A percentile compares a stretch with the other conserved stretches of the same genome.
These are phyloP conservation scores for Eublepharis macularius DNA, from an alignment of 2,113 vertebrate species.

Conservation along the genomic window DNA sequence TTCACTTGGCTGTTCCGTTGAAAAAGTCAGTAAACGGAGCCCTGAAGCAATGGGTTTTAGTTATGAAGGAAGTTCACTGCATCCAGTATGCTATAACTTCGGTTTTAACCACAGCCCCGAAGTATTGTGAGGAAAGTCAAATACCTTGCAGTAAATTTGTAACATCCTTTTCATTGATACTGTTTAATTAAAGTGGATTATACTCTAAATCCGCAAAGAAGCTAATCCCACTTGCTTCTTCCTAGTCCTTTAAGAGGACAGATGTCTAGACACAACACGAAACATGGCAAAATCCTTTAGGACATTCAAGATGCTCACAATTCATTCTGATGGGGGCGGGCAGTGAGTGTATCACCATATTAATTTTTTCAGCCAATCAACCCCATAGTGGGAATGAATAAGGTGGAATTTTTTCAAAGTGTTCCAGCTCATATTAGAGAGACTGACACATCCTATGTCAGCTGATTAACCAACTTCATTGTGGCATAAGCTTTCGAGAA, in stretches of 20 bases:
- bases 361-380: too few species aligned
- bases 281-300: not conserved
- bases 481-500: too few species aligned
- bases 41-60: not conserved
- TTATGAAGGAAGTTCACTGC: not conserved
- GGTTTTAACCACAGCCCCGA: not conserved
- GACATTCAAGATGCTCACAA: not conserved
- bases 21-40: too few species aligned
- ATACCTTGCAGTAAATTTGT: not conserved
- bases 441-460: too few species aligned
- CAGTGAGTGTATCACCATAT: too few species aligned
- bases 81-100: not conserved
- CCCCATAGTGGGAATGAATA: too few species aligned
- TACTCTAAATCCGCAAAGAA: not conserved
- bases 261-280: not conserved
- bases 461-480: too few species aligned
- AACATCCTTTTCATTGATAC: not conserved
- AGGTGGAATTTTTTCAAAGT: too few species aligned
- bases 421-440: too few species aligned
- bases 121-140: not conserved
- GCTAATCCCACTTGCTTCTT: not conserved
- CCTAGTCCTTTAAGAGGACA: not conserved
- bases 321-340: not conserved
- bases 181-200: not conserved
- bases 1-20: too few species aligned